Base-by-base conservation (phyloP, 2,797 vertebrate genomes). In the Simalia tracyae region DNA sequence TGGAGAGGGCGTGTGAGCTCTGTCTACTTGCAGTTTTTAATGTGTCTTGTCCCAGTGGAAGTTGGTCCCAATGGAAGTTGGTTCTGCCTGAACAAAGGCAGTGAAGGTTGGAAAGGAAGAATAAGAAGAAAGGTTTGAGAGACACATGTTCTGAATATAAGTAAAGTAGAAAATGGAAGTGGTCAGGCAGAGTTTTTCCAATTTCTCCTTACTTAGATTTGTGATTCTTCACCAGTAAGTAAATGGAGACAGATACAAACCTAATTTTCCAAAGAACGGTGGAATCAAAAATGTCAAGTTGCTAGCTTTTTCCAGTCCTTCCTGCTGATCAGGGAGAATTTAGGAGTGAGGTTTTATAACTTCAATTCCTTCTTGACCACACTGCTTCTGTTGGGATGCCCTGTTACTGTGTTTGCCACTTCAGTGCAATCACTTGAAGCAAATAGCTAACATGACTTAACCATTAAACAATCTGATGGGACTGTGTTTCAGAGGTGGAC, bases 271-370 rank as follows among this genome's bases (percentile, higher is more conserved):
- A 92, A 90, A 90, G 61, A 87, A 56, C 14, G 54, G 87, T 68
- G 85, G 60, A 88, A 88, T 42, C 8, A 81, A 17, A 12, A 59
- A 50, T 19, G 85, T 81, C 28, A 46, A 59, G 24, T 88, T 86
- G 50, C 68, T 90, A 61, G 50, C 50, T 50, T 90, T 87, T 59
- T 90, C 59, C 88, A 90, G 24, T 60, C n/a, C 60, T 87, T 64
- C 36, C 46, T 89, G 68, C 81, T 84, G 59, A 90, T 84, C 68
- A 56, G 91, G 91, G 36, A 93, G 84, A 60, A 90, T 66, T 22
- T 84, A 57, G 59, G 68, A 84, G n/a, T 22, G 57, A 64, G 6
- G 0, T 1, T 91, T 61, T 85, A 64, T 1, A 0, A 87, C 2
- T 24, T 36, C 1, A 59, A 12, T 76, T 84, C 59, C 64, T 59